These are phyloP conservation scores for Corythornis madagascariensis DNA, from an alignment of 2,113 vertebrate genomes.

Conservation along the genomic window DNA sequence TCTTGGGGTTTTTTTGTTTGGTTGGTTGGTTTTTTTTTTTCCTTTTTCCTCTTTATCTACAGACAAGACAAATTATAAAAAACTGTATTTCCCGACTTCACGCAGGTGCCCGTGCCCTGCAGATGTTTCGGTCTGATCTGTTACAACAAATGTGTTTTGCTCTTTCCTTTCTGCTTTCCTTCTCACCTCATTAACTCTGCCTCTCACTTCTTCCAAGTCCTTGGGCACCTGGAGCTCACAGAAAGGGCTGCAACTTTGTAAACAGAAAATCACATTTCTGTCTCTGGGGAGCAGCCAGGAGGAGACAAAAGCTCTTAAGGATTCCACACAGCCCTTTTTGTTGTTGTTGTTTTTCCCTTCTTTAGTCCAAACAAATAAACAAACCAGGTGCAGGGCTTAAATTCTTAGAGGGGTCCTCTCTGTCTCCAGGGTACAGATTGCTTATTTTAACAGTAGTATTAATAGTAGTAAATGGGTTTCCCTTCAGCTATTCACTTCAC, in stretches of 20 bases:
- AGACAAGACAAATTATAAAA: not conserved
- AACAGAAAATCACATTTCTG: slow-evolving; percentile 10
- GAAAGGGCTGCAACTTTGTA: slow-evolving; percentile 10
- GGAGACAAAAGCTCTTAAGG: not conserved
- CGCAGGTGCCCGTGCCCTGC: slow-evolving; percentile 11
- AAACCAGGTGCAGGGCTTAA: slow-evolving; percentile 17
- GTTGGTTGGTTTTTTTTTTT: not conserved
- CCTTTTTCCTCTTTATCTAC: not conserved
- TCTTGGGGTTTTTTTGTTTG: not conserved
- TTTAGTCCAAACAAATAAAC: slow-evolving; percentile 45
- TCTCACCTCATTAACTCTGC: slow-evolving; percentile 75
- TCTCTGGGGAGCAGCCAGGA: not conserved
- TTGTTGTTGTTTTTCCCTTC: not conserved
- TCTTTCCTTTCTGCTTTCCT: slow-evolving; percentile 61
- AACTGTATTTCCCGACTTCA: not conserved
- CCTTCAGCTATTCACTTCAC: slow-evolving; percentile 26
- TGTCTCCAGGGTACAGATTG: not conserved
- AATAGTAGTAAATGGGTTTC: slow-evolving; percentile 48
- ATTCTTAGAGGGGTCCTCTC: not conserved
- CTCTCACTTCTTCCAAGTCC: slow-evolving; percentile 68
- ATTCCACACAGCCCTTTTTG: not conserved
- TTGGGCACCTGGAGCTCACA: slow-evolving; percentile 59
- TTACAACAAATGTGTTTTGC: slow-evolving; percentile 37
- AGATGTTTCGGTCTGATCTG: slow-evolving; percentile 50
- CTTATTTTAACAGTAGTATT: slow-evolving; percentile 31